Conservation (phyloP, 2,888 invertebrate species). For the Drosophila hawaiiensis region DNA sequence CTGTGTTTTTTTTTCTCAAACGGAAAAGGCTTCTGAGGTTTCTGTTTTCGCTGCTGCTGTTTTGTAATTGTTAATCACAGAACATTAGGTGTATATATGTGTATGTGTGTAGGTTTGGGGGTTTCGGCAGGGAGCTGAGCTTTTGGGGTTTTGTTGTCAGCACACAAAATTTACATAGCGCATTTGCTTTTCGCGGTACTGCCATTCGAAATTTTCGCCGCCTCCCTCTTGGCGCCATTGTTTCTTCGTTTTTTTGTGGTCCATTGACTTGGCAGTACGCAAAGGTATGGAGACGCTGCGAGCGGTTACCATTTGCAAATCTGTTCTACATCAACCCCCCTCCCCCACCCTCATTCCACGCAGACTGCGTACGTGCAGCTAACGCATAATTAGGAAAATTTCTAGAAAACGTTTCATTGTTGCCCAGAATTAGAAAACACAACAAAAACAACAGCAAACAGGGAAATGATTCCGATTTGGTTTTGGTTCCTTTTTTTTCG, state of each 20-base stretch:
- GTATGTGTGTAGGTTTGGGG: slow-evolving; percentile 7
- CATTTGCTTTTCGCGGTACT: slow-evolving; percentile 19
- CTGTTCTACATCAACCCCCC: slow-evolving; percentile 6
- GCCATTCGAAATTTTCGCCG: slow-evolving; percentile 40
- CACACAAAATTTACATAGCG: slow-evolving; percentile 54
- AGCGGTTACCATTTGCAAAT: slow-evolving; percentile 44
- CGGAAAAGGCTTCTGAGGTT: slow-evolving; percentile 45
- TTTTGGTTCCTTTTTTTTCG: slow-evolving; percentile 14
- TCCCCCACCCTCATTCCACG: not conserved
- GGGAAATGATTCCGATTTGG: slow-evolving; percentile 7
- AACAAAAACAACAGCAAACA: slow-evolving; percentile 14
- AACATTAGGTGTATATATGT: slow-evolving; percentile 39
- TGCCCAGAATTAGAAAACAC: slow-evolving; percentile 38
- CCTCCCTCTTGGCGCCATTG: slow-evolving; percentile 9
- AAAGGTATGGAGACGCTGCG: not conserved
- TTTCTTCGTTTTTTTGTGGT: slow-evolving; percentile 47
- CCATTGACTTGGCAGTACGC: slow-evolving; percentile 54
- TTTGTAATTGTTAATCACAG: slow-evolving; percentile 79
- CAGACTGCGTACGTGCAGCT: slow-evolving; percentile 65
- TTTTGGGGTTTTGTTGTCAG: slow-evolving; percentile 22
- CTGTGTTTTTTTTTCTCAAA: slow-evolving; percentile 29
- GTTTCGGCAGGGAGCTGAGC: slow-evolving; percentile 11
- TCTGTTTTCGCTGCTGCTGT: slow-evolving; percentile 51
- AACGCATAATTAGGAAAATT: slow-evolving; percentile 77
- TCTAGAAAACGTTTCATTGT: slow-evolving; percentile 52